Percentiles rank a stretch among this genome's conserved stretches.
Conservation (phyloP, 2,888 invertebrate species). For the Ceriagrion tenellum region DNA sequence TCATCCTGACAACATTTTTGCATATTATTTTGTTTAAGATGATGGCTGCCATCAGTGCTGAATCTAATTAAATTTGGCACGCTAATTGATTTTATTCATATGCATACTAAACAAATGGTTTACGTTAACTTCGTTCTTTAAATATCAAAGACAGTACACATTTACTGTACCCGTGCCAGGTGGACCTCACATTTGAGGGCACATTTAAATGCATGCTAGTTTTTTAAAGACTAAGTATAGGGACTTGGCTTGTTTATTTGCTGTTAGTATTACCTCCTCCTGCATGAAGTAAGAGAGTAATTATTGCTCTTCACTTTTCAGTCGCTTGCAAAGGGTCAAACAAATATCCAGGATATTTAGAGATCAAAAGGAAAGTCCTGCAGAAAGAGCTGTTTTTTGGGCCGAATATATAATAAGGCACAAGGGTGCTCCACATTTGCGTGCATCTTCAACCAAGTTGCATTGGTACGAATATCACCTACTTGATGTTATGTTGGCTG, state of each 20-base stretch:
- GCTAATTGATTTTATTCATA: too few relatives aligned
- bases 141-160: too few relatives aligned
- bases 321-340: constrained; percentile 14
- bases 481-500: constrained; percentile 2
- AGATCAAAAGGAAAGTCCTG: constrained; percentile 14
- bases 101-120: too few relatives aligned
- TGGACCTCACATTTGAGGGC: too few relatives aligned
- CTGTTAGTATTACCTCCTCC: neutral
- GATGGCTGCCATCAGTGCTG: too few relatives aligned
- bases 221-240: too few relatives aligned
- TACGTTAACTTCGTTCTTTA: too few relatives aligned
- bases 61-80: too few relatives aligned
- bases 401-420: constrained; percentile 44
- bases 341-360: constrained; percentile 9
- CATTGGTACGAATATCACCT: constrained; percentile 49
- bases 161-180: too few relatives aligned
- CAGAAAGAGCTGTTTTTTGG: constrained; percentile 46
- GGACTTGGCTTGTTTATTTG: neutral
- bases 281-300: neutral
- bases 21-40: too few relatives aligned
- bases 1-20: too few relatives aligned
- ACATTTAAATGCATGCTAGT: too few relatives aligned
- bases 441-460: constrained; percentile 45
- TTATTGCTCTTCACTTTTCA: neutral
- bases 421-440: constrained; percentile 35